Evolutionary conservation across 2,888 invertebrate species (phyloP).

Genomic region (Notodonta dromedarius): DNA sequence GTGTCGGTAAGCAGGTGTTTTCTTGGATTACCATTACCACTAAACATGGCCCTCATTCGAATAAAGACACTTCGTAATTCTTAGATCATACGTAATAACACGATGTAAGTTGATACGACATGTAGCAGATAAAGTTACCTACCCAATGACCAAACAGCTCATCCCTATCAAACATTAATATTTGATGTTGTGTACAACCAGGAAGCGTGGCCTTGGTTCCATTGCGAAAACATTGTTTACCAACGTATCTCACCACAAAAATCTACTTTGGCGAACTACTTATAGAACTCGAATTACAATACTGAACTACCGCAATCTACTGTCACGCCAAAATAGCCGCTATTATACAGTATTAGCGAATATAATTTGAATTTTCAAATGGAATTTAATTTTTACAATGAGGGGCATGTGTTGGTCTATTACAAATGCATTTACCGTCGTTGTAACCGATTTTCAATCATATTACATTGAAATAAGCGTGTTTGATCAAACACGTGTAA

Average conservation of each 20-base stretch:
- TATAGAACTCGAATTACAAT: constrained; percentile 20
- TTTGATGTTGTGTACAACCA: constrained; percentile 31
- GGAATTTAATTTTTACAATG: constrained; percentile 26
- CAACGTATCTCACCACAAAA: constrained; percentile 13
- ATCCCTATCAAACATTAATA: constrained; percentile 9
- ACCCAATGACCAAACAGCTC: background rate
- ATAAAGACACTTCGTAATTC: too few relatives aligned
- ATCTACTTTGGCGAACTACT: constrained; percentile 15
- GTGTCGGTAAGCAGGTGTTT: too few relatives aligned
- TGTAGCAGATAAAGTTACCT: too few relatives aligned
- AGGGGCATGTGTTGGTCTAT: constrained; percentile 32
- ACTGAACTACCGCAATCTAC: background rate
- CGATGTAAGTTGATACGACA: too few relatives aligned
- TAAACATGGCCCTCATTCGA: too few relatives aligned
- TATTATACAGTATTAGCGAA: constrained; percentile 23
- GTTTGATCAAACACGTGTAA: background rate
- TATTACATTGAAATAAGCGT: constrained; percentile 4
- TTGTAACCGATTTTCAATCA: constrained; percentile 3
- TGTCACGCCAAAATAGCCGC: constrained; percentile 29
- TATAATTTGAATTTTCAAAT: constrained; percentile 20
- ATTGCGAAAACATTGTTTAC: constrained; percentile 43
- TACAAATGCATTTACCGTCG: background rate
- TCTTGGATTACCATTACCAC: too few relatives aligned
- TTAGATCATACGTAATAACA: too few relatives aligned
- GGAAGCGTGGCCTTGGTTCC: constrained; percentile 39